Evolutionary conservation across 2,113 vertebrate species (phyloP).

Genomic region (Oreochromis niloticus): DNA sequence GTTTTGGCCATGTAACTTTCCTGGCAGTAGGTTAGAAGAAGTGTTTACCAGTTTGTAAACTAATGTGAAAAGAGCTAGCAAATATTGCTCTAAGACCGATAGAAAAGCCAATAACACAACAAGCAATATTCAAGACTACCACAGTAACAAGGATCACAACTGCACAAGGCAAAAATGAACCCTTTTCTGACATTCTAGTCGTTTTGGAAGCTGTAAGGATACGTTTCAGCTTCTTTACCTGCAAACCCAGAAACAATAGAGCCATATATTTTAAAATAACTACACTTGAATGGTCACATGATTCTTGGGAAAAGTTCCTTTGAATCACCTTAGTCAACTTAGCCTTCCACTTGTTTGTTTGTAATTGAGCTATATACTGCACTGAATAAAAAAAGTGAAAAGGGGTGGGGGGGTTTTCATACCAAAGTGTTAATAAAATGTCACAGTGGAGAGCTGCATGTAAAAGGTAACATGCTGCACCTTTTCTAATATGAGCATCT

Average conservation of each 20-base stretch:
- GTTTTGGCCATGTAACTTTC: not conserved
- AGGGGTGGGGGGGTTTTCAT: too few relatives aligned
- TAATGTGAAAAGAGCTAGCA: not conserved
- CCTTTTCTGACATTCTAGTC: not conserved
- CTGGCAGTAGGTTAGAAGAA: not conserved
- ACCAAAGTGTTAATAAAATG: not conserved
- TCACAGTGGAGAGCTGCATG: not conserved
- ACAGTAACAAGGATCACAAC: not conserved
- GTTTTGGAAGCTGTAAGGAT: conserved; percentile 5
- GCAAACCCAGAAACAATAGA: not conserved
- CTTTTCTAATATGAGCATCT: not conserved
- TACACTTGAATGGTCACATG: not conserved
- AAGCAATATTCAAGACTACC: not conserved
- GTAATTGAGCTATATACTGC: too few relatives aligned
- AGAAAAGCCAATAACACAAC: conserved; percentile 1
- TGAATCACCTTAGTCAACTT: too few relatives aligned
- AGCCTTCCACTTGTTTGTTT: too few relatives aligned
- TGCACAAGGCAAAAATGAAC: not conserved
- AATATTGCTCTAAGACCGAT: not conserved
- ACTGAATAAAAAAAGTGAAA: too few relatives aligned
- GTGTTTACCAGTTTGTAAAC: not conserved
- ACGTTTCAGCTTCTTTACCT: conserved; percentile 14
- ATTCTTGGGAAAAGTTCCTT: too few relatives aligned
- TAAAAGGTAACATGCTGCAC: not conserved
- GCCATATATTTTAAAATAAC: not conserved